phyloP scores from a whole-genome alignment of 1,140 invertebrate genomes.

The Drosophila willistoni region DNA sequence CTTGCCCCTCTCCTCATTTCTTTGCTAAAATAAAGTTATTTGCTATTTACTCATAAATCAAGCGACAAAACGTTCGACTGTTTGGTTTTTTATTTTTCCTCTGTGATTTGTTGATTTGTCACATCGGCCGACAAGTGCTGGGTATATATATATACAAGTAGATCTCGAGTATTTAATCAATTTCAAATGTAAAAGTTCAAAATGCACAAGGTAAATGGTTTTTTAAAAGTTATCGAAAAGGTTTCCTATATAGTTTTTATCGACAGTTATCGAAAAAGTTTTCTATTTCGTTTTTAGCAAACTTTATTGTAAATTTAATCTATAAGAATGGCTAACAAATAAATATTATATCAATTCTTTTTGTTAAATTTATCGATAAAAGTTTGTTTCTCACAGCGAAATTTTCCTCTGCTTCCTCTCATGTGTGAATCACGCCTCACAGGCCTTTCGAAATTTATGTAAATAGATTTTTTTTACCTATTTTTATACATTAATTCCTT shows the following conservation, averaged over 20 bases:
- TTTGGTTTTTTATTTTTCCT: not conserved
- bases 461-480: not conserved
- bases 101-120: slow-evolving; percentile 30
- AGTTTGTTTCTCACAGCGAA: no score
- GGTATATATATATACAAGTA: slow-evolving; percentile 16
- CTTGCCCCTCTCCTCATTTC: not conserved
- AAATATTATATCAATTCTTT: no score
- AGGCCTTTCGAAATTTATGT: not conserved
- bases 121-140: slow-evolving; percentile 25
- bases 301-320: no score
- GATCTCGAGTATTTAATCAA: slow-evolving; percentile 21
- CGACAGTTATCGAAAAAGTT: no score
- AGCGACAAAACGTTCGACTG: slow-evolving; percentile 3
- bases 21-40: slow-evolving; percentile 11
- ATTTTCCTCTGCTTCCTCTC: no score
- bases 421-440: no score
- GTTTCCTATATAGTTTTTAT: no score
- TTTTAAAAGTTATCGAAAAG: not conserved
- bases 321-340: no score
- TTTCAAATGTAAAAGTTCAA: slow-evolving; percentile 5
- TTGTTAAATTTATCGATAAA: no score
- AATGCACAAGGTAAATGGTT: not conserved
- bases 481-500: not conserved
- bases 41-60: slow-evolving; percentile 10
- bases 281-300: no score